Evolutionary conservation across 2,113 vertebrate species (phyloP).

Genomic region (Syngnathus scovelli): DNA sequence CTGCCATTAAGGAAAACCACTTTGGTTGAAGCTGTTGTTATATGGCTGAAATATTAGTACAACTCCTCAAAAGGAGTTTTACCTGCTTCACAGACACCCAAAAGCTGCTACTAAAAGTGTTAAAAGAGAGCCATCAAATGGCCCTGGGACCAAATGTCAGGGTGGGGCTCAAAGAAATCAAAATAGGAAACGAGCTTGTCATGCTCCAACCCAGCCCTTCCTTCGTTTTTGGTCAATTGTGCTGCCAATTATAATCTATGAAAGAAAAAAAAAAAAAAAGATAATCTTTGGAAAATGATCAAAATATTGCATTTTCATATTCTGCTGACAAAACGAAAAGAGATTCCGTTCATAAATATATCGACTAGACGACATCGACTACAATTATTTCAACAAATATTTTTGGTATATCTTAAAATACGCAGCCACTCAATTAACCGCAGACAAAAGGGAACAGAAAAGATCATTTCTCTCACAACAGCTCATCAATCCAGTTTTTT

Average conservation of each 20-base stretch:
- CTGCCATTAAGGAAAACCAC: slow-evolving; percentile 95
- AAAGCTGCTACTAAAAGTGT: slow-evolving; percentile 62
- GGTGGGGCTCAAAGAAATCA: neutral
- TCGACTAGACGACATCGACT: slow-evolving; percentile 71
- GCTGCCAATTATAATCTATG: slow-evolving; percentile 62
- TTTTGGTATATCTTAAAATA: slow-evolving; percentile 80
- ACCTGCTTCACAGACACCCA: slow-evolving; percentile 73
- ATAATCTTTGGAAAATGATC: slow-evolving; percentile 75
- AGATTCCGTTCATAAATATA: slow-evolving; percentile 77
- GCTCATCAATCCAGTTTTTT: slow-evolving; percentile 80
- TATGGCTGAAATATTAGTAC: slow-evolving; percentile 82
- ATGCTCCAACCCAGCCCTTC: slow-evolving; percentile 27
- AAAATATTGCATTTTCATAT: slow-evolving; percentile 79
- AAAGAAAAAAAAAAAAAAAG: slow-evolving; percentile 48
- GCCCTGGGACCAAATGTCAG: slow-evolving; percentile 26
- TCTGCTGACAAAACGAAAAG: slow-evolving; percentile 69
- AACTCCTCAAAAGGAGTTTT: slow-evolving; percentile 45
- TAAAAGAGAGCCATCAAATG: slow-evolving; percentile 42
- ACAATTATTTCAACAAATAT: slow-evolving; percentile 76
- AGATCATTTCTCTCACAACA: slow-evolving; percentile 70
- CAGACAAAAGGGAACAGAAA: slow-evolving; percentile 46
- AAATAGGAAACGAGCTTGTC: slow-evolving; percentile 30
- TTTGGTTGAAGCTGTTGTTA: slow-evolving; percentile 99
- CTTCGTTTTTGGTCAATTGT: slow-evolving; percentile 63
- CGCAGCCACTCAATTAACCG: slow-evolving; percentile 60